phyloP scores from a whole-genome alignment of 2,113 vertebrate genomes.

The Apteryx mantelli region DNA sequence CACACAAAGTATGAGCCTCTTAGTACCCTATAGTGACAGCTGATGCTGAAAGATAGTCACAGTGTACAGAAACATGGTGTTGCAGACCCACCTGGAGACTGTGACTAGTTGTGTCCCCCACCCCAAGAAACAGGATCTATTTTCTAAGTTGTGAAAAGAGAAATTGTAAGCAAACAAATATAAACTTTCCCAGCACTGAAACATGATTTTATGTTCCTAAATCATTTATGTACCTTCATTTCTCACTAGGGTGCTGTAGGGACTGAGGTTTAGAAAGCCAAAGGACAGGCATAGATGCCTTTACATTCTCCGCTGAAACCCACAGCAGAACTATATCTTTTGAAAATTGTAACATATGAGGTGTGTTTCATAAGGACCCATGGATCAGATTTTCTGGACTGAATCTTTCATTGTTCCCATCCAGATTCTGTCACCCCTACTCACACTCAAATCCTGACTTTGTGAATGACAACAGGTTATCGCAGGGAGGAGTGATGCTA shows the following conservation, averaged over 20 bases:
- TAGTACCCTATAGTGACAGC: neutral
- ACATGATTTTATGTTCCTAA: neutral
- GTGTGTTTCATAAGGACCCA: neutral
- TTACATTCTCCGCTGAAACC: neutral
- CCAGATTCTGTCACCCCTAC: neutral
- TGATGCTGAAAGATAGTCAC: neutral
- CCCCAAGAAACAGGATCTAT: neutral
- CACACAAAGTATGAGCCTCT: neutral
- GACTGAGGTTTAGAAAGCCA: neutral
- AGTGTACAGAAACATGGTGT: neutral
- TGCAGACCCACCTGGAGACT: neutral
- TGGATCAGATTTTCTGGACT: neutral
- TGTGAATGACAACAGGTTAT: neutral
- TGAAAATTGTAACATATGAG: neutral
- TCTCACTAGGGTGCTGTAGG: neutral
- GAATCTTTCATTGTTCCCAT: neutral
- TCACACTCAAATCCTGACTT: neutral
- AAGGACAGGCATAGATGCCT: neutral
- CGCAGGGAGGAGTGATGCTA: neutral
- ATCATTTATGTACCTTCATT: neutral
- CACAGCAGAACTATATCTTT: neutral
- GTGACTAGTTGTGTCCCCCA: accelerated
- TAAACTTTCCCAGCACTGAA: neutral
- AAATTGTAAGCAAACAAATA: neutral
- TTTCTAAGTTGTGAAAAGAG: neutral